A percentile compares a stretch with the other conserved stretches of the same genome.
Evolutionary conservation across 2,797 vertebrate genomes (phyloP).

Genomic region (Takifugu ocellatus): DNA sequence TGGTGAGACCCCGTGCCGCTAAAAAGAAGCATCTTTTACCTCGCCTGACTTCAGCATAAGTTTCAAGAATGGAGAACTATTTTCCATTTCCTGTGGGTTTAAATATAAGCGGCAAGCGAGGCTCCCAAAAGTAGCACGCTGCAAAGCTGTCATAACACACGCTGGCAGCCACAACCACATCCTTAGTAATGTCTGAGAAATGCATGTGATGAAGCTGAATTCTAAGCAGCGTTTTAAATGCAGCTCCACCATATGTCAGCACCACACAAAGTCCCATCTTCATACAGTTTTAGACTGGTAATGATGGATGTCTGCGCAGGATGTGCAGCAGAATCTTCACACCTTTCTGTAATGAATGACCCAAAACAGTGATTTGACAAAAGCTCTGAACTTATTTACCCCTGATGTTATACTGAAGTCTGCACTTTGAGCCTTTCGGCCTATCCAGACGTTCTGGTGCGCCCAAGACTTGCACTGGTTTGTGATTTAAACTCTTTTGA

Average conservation of each 20-base stretch:
- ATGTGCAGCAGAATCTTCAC: not conserved
- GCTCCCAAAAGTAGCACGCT: slow-evolving; percentile 58
- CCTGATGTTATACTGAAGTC: no score
- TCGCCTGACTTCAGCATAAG: slow-evolving; percentile 45
- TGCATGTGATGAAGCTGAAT: slow-evolving; percentile 26
- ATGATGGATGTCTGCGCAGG: slow-evolving; percentile 27
- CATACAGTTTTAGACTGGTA: slow-evolving; percentile 22
- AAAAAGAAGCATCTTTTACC: slow-evolving; percentile 29
- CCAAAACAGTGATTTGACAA: no score
- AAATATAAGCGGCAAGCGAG: slow-evolving; percentile 36
- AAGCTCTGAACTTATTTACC: no score
- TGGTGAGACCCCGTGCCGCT: not conserved
- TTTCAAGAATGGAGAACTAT: slow-evolving; percentile 51
- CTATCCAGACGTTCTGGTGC: no score
- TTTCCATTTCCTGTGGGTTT: slow-evolving; percentile 79
- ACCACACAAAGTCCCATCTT: slow-evolving; percentile 23
- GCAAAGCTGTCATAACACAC: slow-evolving; percentile 10
- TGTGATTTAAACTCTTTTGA: no score
- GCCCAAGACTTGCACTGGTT: no score
- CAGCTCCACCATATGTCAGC: slow-evolving; percentile 28
- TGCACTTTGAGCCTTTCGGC: no score
- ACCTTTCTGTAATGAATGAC: no score
- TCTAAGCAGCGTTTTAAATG: slow-evolving; percentile 40
- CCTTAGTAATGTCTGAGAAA: slow-evolving; percentile 59
- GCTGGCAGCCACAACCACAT: slow-evolving; percentile 67